Base-by-base conservation (phyloP, 2,113 vertebrate species). In the Siniperca chuatsi region DNA sequence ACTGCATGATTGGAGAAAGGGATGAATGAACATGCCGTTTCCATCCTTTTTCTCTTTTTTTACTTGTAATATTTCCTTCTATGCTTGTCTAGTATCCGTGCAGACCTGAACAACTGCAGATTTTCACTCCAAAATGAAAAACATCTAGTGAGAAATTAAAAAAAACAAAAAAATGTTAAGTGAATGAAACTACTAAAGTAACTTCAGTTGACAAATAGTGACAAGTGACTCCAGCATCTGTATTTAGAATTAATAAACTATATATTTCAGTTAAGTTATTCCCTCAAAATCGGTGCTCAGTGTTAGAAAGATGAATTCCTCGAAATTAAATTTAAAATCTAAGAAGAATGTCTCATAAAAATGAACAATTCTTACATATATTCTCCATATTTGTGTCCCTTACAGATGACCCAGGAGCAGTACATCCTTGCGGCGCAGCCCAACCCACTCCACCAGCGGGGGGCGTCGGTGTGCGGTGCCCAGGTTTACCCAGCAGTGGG, bases 381-480 rank as follows among this genome's bases (percentile, higher is more conserved):
- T 67, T 82, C 9, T 25, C 25, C 3, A 29, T 71, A 1, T 80
- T 55, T 84, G 48, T 83, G 9, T 81, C 42, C 42, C 40, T 84
- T 85, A 20, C 92, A 99, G 98, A 99, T 99, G 98, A 99, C 98
- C 82, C 97, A 98, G 94, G 98, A 99, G 95, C 98, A 99, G 95
- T 99, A 98, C 60, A 98, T 99, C 87, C 91, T 99, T 81, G 98
- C 98, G 42, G 97, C 98, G 58, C 98, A 99, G 90, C 97, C 98
- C 66, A 98, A 97, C 84, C 96, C 95, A n/a, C 95, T 99, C 54
- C 97, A 97, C 87, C 96, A 97, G 87, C 94, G 96, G 40, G 97
- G 72, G 54, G 73, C 90, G 1, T 93, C 93, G 1, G 86, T 93
- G 48, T 95, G 97, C 86, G 96, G 97, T 20, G 93, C 97, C 79